These are phyloP conservation scores for Hartigia nigra DNA, from an alignment of 2,888 invertebrate genomes.

Conservation along the genomic window DNA sequence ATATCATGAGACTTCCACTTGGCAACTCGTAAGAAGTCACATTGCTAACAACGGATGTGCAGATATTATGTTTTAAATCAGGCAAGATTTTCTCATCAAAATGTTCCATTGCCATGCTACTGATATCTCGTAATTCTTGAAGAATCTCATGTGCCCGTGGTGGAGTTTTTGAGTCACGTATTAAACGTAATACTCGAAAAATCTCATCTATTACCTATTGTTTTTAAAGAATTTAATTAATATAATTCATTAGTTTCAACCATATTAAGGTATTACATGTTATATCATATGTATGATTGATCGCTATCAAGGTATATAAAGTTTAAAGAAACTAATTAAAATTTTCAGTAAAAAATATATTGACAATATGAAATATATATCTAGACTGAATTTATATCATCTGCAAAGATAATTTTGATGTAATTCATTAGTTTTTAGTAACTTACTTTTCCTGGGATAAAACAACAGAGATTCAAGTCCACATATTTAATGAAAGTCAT, in stretches of 20 bases:
- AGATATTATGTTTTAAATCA: constrained; percentile 63
- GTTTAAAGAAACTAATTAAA: not conserved
- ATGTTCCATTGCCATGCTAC: constrained; percentile 96
- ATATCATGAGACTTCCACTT: constrained; percentile 53
- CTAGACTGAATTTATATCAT: not conserved
- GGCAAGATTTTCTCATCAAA: constrained; percentile 91
- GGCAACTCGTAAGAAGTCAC: constrained; percentile 32
- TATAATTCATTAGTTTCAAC: constrained; percentile 17
- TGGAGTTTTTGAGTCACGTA: constrained; percentile 75
- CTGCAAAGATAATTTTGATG: constrained; percentile 6
- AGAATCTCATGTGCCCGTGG: constrained; percentile 85
- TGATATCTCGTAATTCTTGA: constrained; percentile 90
- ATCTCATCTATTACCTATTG: constrained; percentile 89
- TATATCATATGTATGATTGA: not conserved
- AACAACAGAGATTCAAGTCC: constrained; percentile 85
- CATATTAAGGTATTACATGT: constrained; percentile 5
- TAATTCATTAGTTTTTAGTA: not conserved
- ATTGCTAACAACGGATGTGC: constrained; percentile 52
- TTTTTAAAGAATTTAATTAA: constrained; percentile 26
- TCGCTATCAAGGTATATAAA: not conserved
- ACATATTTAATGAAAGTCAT: constrained; percentile 94
- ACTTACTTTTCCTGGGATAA: constrained; percentile 90
- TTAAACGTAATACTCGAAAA: constrained; percentile 76
- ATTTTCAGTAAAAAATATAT: not conserved
- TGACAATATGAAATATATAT: not conserved